Base-by-base conservation (phyloP, 2,113 vertebrate species). In the Mastomys coucha region DNA sequence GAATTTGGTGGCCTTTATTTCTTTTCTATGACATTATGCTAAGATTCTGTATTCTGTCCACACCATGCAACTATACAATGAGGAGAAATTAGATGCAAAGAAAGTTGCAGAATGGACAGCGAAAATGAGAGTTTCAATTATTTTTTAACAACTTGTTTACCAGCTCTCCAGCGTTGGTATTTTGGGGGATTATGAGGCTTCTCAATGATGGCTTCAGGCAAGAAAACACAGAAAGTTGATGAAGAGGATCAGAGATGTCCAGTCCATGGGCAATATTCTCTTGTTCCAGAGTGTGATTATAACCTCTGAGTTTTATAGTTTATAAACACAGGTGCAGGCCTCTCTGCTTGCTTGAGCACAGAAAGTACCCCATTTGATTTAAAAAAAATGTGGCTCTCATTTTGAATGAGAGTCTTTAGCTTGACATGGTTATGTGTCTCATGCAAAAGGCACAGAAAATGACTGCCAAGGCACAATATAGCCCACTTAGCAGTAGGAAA, bases 111-210 rank as follows among this genome's bases (percentile, higher is more conserved):
- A 93, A 91, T 89, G 94, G 94, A 76, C 93, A 94, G 87, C 84
- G 82, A 89, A 94, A 97, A 97, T 39, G 67, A 73, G 75, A 91
- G 36, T 95, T 95, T 84, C 91, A 93, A 95, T 97, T 96, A 88
- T 93, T 93, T 97, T 96, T 97, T 95, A 98, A 94, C 95, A 97
- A 95, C 89, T 86, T 96, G 77, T 89, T 98, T 97, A 96, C 86
- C 0, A 2, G 63, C 91, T 93, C 88, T 96, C 75, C 84, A 58
- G 63, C 16, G 86, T 84, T 63, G 96, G 93, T 87, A 84, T 91
- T 97, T 96, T 58, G 85, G 0, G 4, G 78, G 73, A 63, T 97
- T 94, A 84, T 82, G 78, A 95, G 67, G 73, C 73, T 97, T 78
- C 69, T 97, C 87, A 82, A 1, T 80, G 95, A 96, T 95, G 78